Evolutionary conservation across 2,888 invertebrate genomes (phyloP).

Genomic region (Campoplex capitator): DNA sequence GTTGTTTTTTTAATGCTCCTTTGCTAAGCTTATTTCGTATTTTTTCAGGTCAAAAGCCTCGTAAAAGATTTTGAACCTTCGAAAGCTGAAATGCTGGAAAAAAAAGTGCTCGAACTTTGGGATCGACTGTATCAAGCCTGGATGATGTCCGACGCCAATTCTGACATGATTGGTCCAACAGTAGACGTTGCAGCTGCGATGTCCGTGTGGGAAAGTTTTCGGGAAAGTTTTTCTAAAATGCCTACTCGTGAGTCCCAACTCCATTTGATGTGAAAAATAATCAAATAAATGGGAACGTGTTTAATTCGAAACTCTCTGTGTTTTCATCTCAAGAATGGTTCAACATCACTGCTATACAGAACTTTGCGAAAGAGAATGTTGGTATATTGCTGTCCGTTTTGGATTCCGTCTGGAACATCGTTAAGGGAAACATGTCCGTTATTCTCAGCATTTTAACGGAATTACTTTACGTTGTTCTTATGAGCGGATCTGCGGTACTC

Average conservation of each 20-base stretch:
- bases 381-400: slow-evolving; percentile 94
- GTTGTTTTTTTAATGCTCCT: neutral
- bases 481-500: slow-evolving; percentile 95
- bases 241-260: slow-evolving; percentile 87
- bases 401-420: slow-evolving; percentile 94
- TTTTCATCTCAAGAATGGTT: slow-evolving; percentile 87
- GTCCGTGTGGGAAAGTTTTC: slow-evolving; percentile 90
- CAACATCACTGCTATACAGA: slow-evolving; percentile 90
- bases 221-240: slow-evolving; percentile 90
- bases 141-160: slow-evolving; percentile 89
- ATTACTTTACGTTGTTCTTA: slow-evolving; percentile 93
- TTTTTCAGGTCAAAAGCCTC: slow-evolving; percentile 89
- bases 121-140: slow-evolving; percentile 97
- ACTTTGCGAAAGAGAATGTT: slow-evolving; percentile 95
- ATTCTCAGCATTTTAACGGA: slow-evolving; percentile 94
- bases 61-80: slow-evolving; percentile 92
- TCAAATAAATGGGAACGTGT: neutral
- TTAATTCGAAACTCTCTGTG: slow-evolving; percentile 70
- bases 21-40: neutral
- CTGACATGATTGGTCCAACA: slow-evolving; percentile 88
- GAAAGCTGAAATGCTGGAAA: slow-evolving; percentile 93
- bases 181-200: slow-evolving; percentile 91
- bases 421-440: slow-evolving; percentile 96
- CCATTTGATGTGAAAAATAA: neutral
- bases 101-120: slow-evolving; percentile 96